phyloP scores from a whole-genome alignment of 1,140 invertebrate genomes.

The Zaprionus gabonicus region DNA sequence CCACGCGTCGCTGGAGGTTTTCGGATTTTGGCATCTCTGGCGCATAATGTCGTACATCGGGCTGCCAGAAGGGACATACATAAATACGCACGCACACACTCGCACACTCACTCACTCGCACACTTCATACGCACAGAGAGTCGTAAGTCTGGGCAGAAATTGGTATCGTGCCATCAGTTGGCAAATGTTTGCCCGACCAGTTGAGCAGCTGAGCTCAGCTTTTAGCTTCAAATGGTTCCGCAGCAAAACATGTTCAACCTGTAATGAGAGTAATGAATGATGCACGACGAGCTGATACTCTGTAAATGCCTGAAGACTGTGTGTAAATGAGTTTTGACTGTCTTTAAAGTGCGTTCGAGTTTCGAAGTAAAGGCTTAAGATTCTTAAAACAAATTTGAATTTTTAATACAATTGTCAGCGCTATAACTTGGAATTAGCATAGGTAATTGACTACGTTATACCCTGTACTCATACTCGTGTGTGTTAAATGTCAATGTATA shows the following conservation, averaged over 20 bases:
- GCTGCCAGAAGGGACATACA: constrained; percentile 36
- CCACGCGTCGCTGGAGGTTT: constrained; percentile 43
- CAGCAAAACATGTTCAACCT: constrained; percentile 19
- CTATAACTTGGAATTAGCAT: not conserved
- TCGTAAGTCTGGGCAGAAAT: constrained; percentile 23
- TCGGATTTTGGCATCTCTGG: constrained; percentile 36
- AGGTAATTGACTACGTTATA: not conserved
- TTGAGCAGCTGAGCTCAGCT: constrained; percentile 50
- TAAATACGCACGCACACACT: constrained; percentile 23
- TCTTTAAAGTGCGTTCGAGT: too few species aligned
- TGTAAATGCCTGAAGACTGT: not conserved
- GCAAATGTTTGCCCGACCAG: constrained; percentile 40
- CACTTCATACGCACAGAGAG: not conserved
- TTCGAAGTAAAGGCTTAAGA: too few species aligned
- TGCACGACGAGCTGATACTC: constrained; percentile 7
- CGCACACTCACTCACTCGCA: not conserved
- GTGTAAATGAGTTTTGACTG: not conserved
- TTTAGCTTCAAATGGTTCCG: constrained; percentile 37
- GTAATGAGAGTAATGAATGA: not conserved
- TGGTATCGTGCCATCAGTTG: constrained; percentile 49
- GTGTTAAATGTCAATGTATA: too few species aligned
- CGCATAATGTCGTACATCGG: constrained; percentile 40
- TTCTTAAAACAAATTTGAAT: too few species aligned
- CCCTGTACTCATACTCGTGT: not conserved
- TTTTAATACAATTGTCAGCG: too few species aligned